Percentiles rank a stretch among this genome's conserved stretches.
Conservation (phyloP, 2,797 vertebrate species). For the Chelmon rostratus region DNA sequence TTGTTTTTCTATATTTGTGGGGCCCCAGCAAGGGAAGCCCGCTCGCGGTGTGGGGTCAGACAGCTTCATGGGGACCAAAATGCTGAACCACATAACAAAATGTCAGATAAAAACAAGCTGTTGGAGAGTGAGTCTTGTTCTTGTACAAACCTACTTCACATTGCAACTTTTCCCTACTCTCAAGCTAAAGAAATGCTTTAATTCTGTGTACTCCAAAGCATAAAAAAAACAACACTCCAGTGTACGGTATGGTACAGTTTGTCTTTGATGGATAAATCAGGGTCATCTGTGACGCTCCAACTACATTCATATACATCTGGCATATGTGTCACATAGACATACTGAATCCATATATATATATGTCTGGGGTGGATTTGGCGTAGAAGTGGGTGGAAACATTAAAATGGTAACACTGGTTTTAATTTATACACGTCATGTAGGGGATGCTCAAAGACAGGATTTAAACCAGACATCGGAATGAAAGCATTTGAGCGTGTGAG, state of each 20-base stretch:
- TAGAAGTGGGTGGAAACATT: not conserved
- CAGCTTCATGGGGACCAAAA: too few species aligned
- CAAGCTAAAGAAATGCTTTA: not conserved
- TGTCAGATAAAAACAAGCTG: not conserved
- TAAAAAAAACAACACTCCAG: not conserved
- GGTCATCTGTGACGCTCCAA: not conserved
- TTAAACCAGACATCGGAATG: not conserved
- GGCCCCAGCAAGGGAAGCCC: too few species aligned
- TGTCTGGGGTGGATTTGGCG: not conserved
- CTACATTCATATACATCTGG: not conserved
- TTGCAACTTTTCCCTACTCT: constrained; percentile 5
- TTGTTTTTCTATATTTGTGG: not conserved
- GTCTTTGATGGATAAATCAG: not conserved
- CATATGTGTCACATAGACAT: not conserved
- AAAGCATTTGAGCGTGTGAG: not conserved
- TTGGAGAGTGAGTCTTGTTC: not conserved
- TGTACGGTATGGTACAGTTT: not conserved
- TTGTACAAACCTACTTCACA: not conserved
- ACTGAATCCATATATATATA: not conserved
- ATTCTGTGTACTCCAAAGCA: not conserved
- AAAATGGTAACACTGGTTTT: too few species aligned
- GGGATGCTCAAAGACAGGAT: not conserved
- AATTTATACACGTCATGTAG: not conserved
- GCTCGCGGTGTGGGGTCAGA: too few species aligned
- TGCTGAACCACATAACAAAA: too few species aligned